phyloP scores from a whole-genome alignment of 2,113 vertebrate genomes.

The Syrmaticus mikado region DNA sequence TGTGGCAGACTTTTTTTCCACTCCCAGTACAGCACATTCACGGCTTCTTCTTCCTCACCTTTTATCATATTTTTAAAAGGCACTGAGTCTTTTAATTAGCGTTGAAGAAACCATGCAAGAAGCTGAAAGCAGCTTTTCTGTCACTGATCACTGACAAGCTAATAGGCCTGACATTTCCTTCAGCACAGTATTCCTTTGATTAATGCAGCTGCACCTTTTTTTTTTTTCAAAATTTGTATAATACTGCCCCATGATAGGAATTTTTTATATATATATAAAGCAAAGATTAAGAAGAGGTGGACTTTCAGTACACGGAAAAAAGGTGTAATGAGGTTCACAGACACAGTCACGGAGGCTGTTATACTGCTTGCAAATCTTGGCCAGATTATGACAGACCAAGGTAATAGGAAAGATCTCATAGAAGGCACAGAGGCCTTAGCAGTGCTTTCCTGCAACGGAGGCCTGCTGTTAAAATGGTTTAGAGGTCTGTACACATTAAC shows the following conservation, averaged over 20 bases:
- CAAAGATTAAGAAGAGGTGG: slow-evolving; percentile 25
- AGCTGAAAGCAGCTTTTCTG: slow-evolving; percentile 57
- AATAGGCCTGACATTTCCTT: slow-evolving; percentile 64
- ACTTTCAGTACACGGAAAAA: not conserved
- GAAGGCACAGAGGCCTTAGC: not conserved
- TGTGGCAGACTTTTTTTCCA: not conserved
- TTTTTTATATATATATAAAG: slow-evolving; percentile 32
- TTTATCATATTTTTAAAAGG: not conserved
- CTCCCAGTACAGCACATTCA: not conserved
- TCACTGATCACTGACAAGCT: slow-evolving; percentile 22
- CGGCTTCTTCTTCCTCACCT: not conserved
- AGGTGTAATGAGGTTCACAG: slow-evolving; percentile 7
- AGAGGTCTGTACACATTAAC: not conserved
- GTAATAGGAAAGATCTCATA: not conserved
- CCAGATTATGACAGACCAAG: not conserved
- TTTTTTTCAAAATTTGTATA: not conserved
- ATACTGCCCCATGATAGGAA: slow-evolving; percentile 5
- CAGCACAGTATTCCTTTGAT: slow-evolving; percentile 42
- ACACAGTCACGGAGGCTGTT: not conserved
- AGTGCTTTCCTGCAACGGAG: not conserved
- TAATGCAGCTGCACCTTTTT: slow-evolving; percentile 42
- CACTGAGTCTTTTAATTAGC: slow-evolving; percentile 40
- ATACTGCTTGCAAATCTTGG: not conserved
- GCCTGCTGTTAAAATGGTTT: not conserved
- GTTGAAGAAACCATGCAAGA: slow-evolving; percentile 1